Percentiles rank a stretch among this genome's conserved stretches.
phyloP scores from a whole-genome alignment of 2,797 vertebrate species.

The Eulemur rubriventer region DNA sequence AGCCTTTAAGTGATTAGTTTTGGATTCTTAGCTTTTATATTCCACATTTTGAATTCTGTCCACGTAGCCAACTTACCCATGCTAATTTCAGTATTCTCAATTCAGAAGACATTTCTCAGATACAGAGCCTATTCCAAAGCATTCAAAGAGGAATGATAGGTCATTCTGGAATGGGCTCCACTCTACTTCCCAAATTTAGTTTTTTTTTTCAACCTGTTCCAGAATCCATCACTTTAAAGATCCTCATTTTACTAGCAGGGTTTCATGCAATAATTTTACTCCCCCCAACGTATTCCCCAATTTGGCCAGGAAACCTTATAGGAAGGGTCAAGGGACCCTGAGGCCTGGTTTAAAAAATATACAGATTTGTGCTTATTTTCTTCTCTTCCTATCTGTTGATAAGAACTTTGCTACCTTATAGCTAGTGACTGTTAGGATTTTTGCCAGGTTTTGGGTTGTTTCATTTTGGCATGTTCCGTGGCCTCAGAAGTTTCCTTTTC shows the following conservation, averaged over 20 bases:
- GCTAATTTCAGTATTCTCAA: conserved; percentile 38
- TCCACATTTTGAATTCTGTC: conserved; percentile 61
- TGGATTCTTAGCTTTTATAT: conserved; percentile 64
- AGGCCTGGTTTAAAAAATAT: neutral
- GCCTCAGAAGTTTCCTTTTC: neutral
- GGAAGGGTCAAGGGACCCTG: neutral
- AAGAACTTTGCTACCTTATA: neutral
- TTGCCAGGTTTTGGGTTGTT: neutral
- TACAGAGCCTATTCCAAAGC: conserved; percentile 6
- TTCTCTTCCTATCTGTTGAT: neutral
- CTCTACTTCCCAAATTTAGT: conserved; percentile 14
- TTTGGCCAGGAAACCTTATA: neutral
- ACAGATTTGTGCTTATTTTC: neutral
- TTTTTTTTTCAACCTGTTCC: neutral
- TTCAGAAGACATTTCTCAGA: conserved; percentile 9
- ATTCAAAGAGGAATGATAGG: neutral
- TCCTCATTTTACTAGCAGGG: neutral
- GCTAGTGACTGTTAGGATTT: neutral
- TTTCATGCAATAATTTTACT: neutral
- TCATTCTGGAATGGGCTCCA: neutral
- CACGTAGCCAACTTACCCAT: neutral
- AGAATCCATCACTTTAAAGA: conserved; percentile 30
- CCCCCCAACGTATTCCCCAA: neutral
- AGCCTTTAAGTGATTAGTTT: conserved; percentile 63
- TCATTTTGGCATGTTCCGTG: neutral